phyloP scores from a whole-genome alignment of 2,113 vertebrate species.

The Lichenostomus cassidix region DNA sequence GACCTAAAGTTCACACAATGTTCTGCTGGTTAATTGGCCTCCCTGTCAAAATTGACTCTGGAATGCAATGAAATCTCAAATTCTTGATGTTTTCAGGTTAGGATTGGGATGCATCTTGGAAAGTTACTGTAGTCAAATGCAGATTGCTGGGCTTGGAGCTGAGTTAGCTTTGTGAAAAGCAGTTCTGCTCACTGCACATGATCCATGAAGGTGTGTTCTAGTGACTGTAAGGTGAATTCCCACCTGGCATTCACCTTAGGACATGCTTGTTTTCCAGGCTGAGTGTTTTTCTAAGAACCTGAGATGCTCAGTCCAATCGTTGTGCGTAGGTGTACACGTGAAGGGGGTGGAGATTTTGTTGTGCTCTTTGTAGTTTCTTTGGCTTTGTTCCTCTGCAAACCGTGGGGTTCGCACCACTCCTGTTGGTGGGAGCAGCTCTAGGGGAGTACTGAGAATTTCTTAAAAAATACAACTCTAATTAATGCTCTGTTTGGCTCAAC shows the following conservation, averaged over 20 bases:
- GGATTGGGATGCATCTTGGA: not conserved
- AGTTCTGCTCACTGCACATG: accelerated
- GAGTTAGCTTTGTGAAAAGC: not conserved
- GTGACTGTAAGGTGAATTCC: not conserved
- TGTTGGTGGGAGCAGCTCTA: not conserved
- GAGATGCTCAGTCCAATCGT: not conserved
- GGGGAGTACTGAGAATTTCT: not conserved
- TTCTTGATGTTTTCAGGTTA: not conserved
- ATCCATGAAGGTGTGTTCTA: accelerated
- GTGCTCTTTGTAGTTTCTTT: not conserved
- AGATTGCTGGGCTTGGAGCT: not conserved
- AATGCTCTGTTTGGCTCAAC: not conserved
- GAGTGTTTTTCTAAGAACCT: not conserved
- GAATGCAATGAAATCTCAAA: not conserved
- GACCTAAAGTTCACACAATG: not conserved
- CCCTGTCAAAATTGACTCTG: not conserved
- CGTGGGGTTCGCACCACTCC: accelerated
- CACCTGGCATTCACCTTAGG: not conserved
- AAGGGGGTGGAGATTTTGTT: not conserved
- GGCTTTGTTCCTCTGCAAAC: not conserved
- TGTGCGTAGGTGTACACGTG: not conserved
- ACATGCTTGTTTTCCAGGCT: not conserved
- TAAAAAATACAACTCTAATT: not conserved
- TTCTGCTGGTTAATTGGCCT: not conserved
- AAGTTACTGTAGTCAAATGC: not conserved